Base-by-base conservation (phyloP, 2,888 invertebrate genomes). In the Hirtodrosophila confusa region DNA sequence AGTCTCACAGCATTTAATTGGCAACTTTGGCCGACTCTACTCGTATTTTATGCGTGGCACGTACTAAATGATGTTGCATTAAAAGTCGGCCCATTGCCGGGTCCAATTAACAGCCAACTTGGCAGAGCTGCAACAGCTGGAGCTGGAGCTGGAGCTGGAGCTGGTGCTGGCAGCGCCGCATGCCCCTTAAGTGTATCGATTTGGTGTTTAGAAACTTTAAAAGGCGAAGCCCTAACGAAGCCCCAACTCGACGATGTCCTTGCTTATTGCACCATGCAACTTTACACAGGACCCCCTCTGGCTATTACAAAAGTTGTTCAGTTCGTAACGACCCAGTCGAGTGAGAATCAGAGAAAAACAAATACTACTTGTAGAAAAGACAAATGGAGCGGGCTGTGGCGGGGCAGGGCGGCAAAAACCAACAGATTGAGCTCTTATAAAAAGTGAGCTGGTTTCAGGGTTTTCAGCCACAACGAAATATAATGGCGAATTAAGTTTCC, bases 61-160 rank as follows among this genome's bases (percentile, higher is more conserved):
- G 75, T 88, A 71, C 73, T 54, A 69, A 80, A 73, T 75, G 72
- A 76, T 75, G 85, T 87, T 87, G 73, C 71, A 78, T 75, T 75
- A 84, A 78, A 78, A 65, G 80, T 67, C 61, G 71, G 67, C 62
- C 63, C 71, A 71, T 72, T 75, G 73, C 71, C 64, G 48, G 53
- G 67, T 66, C 74, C 75, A 86, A 83, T 86, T 83, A 83, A 80
- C 69, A 79, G 76, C 49, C 68, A 60, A 62, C 57, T 49, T 47
- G 56, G 29, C 47, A 48, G 60, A 62, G 51, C 68, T 63, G 63
- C 40, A 69, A 53, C 48, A 24, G 40, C 27, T 40, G 37, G 10
- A 31, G 17, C 17, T 17, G 17, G 17, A 17, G 17, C 17, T 17
- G 17, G 17, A 1, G 17, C 17, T 17, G 17, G 17, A 17, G 17